These are phyloP conservation scores for Propsilocerus akamusi DNA, from an alignment of 1,140 invertebrate genomes.

Conservation along the genomic window DNA sequence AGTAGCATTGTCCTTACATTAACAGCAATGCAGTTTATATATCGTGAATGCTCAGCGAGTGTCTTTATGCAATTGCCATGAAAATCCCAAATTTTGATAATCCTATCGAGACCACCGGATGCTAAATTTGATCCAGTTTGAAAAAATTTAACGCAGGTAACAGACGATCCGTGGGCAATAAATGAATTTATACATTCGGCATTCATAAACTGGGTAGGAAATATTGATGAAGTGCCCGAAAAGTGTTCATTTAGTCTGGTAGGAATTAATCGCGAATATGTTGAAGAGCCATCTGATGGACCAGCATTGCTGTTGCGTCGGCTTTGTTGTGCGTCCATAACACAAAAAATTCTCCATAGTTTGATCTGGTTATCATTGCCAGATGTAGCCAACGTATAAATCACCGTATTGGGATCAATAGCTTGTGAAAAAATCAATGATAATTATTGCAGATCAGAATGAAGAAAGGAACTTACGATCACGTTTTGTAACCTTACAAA, in stretches of 20 bases:
- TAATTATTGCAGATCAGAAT: neutral
- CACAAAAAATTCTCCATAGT: constrained; percentile 33
- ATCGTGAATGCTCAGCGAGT: constrained; percentile 41
- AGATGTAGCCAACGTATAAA: constrained; percentile 41
- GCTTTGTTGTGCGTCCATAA: neutral
- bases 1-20: constrained; percentile 6
- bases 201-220: constrained; percentile 6
- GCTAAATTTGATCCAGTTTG: constrained; percentile 36
- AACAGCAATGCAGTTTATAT: constrained; percentile 43
- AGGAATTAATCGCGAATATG: constrained; percentile 1
- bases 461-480: constrained; percentile 17
- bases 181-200: constrained; percentile 12
- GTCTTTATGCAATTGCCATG: constrained; percentile 21
- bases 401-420: constrained; percentile 11
- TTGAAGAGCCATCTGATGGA: neutral
- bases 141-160: constrained; percentile 31
- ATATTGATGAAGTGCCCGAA: constrained; percentile 4
- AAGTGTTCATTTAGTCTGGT: neutral
- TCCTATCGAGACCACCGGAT: constrained; percentile 49
- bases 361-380: constrained; percentile 57
- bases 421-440: neutral
- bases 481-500: constrained; percentile 23
- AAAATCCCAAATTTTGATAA: constrained; percentile 47
- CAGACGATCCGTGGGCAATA: constrained; percentile 28
- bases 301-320: neutral